Evolutionary conservation across 2,888 invertebrate genomes (phyloP).

Genomic region (Amblyjoppa proteus): DNA sequence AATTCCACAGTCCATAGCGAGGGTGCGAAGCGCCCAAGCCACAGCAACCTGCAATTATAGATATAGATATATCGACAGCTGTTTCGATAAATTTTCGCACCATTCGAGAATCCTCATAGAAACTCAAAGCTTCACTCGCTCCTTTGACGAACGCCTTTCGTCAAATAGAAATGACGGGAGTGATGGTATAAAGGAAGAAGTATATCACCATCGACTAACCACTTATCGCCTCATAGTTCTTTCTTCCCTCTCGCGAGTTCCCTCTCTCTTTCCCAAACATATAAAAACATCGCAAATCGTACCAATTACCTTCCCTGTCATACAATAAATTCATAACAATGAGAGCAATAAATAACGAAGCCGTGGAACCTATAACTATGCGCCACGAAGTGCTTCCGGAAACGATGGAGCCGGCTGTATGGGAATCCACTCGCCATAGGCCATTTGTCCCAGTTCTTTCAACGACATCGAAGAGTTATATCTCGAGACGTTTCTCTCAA

Average conservation of each 20-base stretch:
- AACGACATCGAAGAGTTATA: constrained; percentile 20
- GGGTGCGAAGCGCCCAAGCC: not conserved
- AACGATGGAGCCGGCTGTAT: constrained; percentile 52
- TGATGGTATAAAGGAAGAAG: not conserved
- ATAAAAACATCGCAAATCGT: not conserved
- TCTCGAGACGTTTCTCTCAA: not conserved
- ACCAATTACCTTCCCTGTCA: not conserved
- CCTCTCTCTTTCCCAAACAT: not conserved
- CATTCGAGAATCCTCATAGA: not conserved
- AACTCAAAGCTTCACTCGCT: not conserved
- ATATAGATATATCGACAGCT: not conserved
- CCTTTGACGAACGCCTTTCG: not conserved
- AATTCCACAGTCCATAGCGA: not conserved
- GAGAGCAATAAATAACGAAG: not conserved
- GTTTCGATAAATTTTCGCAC: not conserved
- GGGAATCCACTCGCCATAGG: constrained; percentile 49
- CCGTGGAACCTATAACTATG: not conserved
- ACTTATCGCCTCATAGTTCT: not conserved
- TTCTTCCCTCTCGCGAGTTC: not conserved
- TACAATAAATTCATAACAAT: not conserved
- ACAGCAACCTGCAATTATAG: not conserved
- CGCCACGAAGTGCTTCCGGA: constrained; percentile 58
- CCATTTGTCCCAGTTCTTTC: constrained; percentile 42
- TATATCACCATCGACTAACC: not conserved
- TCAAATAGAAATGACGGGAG: not conserved